Conservation (phyloP, 1,140 invertebrate genomes). For the Drosophila grimshawi region DNA sequence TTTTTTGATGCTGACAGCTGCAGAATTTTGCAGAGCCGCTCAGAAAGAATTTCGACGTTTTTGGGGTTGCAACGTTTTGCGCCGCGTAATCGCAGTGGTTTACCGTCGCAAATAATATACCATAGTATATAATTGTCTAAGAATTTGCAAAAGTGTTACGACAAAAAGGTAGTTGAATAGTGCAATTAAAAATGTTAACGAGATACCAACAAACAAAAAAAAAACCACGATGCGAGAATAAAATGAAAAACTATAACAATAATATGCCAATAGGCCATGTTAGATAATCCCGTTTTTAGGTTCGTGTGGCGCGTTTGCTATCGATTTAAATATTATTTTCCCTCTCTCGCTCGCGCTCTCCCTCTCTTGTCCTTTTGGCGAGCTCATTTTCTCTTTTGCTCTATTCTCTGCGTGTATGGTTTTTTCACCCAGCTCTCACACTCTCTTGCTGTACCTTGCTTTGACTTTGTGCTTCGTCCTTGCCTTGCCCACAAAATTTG, state of each 20-base stretch:
- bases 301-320: constrained; percentile 58
- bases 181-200: constrained; percentile 10
- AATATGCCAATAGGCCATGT: constrained; percentile 35
- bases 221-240: neutral
- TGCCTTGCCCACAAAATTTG: constrained; percentile 62
- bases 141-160: constrained; percentile 3
- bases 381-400: constrained; percentile 21
- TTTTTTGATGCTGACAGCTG: constrained; percentile 39
- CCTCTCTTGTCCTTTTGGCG: constrained; percentile 36
- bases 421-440: constrained; percentile 11
- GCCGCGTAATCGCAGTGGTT: constrained; percentile 61
- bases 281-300: constrained; percentile 65
- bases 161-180: constrained; percentile 6
- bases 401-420: constrained; percentile 2
- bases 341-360: constrained; percentile 18
- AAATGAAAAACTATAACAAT: neutral
- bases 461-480: constrained; percentile 75
- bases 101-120: constrained; percentile 27
- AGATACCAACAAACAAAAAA: constrained; percentile 6
- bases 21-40: constrained; percentile 52
- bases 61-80: constrained; percentile 72
- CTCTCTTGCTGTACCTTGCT: constrained; percentile 41
- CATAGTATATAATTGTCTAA: constrained; percentile 9
- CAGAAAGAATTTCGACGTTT: constrained; percentile 67
- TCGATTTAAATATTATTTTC: constrained; percentile 74